Percentiles rank a stretch among this genome's conserved stretches.
Evolutionary conservation across 2,888 invertebrate genomes (phyloP).

Genomic region (Microplitis manilae): DNA sequence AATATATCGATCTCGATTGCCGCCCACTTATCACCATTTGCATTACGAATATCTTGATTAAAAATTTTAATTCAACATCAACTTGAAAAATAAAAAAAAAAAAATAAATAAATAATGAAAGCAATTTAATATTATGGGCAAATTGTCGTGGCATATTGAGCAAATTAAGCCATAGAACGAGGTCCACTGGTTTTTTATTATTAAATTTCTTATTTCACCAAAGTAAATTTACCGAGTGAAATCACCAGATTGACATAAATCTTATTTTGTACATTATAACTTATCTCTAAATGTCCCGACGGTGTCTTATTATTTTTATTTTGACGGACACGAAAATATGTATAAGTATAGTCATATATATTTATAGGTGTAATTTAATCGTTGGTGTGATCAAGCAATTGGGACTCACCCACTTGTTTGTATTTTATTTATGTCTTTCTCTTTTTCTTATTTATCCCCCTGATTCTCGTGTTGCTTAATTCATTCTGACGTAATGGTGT

Average conservation of each 20-base stretch:
- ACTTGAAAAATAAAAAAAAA: background rate
- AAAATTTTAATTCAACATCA: background rate
- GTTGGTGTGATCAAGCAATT: slow-evolving; percentile 5
- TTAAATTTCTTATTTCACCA: background rate
- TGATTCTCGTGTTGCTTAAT: slow-evolving; percentile 50
- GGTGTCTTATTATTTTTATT: background rate
- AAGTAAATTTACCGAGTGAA: background rate
- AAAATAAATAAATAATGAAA: background rate
- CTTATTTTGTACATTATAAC: background rate
- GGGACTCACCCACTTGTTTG: slow-evolving; percentile 20
- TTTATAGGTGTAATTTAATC: slow-evolving; percentile 8
- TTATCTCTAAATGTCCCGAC: background rate
- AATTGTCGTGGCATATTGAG: background rate
- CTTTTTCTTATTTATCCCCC: slow-evolving; percentile 17
- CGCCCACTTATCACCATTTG: slow-evolving; percentile 1
- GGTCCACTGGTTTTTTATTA: slow-evolving; percentile 25
- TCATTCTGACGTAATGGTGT: slow-evolving; percentile 58
- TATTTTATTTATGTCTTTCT: background rate
- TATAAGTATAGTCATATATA: background rate
- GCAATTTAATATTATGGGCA: slow-evolving; percentile 2
- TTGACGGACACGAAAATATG: background rate
- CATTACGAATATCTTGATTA: slow-evolving; percentile 6
- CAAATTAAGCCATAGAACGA: slow-evolving; percentile 33
- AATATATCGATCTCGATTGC: slow-evolving; percentile 6
- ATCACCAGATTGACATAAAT: slow-evolving; percentile 1